Conservation (phyloP, 2,888 invertebrate genomes). For the Cyrtodaria siliqua region DNA sequence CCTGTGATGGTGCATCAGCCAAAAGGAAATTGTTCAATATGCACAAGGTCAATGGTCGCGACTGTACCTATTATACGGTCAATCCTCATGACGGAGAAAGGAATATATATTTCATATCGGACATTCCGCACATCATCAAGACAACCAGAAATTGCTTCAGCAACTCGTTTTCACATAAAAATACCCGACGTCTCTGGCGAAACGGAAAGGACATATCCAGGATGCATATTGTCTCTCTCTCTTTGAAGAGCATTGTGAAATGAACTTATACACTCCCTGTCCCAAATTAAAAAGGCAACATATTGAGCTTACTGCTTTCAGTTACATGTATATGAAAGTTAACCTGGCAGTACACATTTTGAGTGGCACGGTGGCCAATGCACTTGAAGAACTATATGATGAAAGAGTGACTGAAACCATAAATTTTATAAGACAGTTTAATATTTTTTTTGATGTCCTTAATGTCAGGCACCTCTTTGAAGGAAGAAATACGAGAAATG, state of each 20-base stretch:
- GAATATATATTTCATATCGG: slow-evolving; percentile 45
- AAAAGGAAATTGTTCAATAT: slow-evolving; percentile 55
- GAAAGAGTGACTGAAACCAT: slow-evolving; percentile 31
- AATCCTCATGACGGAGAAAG: background rate
- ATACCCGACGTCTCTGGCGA: slow-evolving; percentile 45
- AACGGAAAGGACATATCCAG: slow-evolving; percentile 55
- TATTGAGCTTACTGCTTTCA: slow-evolving; percentile 21
- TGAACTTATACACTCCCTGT: slow-evolving; percentile 16
- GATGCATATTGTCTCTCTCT: slow-evolving; percentile 56
- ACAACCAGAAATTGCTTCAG: slow-evolving; percentile 60
- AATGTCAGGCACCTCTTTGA: slow-evolving; percentile 26
- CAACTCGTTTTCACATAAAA: slow-evolving; percentile 57
- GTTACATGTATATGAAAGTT: slow-evolving; percentile 15
- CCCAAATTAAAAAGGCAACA: slow-evolving; percentile 41
- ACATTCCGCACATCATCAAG: slow-evolving; percentile 59
- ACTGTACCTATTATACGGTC: background rate
- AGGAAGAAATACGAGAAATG: slow-evolving; percentile 23
- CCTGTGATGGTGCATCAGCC: slow-evolving; percentile 43
- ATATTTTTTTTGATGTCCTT: slow-evolving; percentile 44
- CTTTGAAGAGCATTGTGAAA: slow-evolving; percentile 43
- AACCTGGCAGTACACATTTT: slow-evolving; percentile 7
- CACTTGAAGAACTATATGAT: slow-evolving; percentile 8
- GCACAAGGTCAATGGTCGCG: slow-evolving; percentile 23
- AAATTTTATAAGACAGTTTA: slow-evolving; percentile 46
- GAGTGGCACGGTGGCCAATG: background rate